Percentiles rank a stretch among this genome's conserved stretches.
Conservation (phyloP, 2,113 vertebrate genomes). For the Centrocercus urophasianus region DNA sequence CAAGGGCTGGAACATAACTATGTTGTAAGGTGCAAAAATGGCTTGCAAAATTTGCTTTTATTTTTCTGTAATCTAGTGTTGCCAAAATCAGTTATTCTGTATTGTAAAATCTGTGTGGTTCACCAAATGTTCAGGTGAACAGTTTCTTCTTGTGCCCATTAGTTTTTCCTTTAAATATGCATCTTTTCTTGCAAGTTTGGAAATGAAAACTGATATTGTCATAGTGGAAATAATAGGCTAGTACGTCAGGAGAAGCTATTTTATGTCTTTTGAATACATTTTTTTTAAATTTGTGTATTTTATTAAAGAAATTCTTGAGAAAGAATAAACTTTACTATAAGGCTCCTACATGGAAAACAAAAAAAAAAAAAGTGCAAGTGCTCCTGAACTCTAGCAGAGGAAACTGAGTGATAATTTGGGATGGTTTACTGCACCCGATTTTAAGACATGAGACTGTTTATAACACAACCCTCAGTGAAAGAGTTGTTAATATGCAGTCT, state of each 20-base stretch:
- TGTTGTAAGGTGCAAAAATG: background rate
- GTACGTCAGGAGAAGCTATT: background rate
- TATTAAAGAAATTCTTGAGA: conserved; percentile 11
- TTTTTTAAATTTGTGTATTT: background rate
- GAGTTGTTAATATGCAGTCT: background rate
- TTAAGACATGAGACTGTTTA: background rate
- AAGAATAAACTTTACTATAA: background rate
- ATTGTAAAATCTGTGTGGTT: background rate
- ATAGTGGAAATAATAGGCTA: background rate
- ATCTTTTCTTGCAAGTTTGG: background rate
- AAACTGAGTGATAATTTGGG: background rate
- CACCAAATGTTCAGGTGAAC: background rate
- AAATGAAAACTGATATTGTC: background rate
- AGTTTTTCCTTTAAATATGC: background rate
- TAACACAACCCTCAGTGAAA: background rate
- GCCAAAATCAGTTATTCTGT: background rate
- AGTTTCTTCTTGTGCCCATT: background rate
- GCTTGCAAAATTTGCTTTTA: background rate
- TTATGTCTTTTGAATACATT: background rate
- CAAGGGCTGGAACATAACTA: background rate
- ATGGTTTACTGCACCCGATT: background rate
- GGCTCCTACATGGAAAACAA: background rate
- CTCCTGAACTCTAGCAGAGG: background rate
- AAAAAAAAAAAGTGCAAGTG: background rate
- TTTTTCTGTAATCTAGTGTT: background rate